Percentiles rank a stretch among this genome's conserved stretches.
phyloP scores from a whole-genome alignment of 92 coral and sea anemone species.

The Epizoanthus rinbou region DNA sequence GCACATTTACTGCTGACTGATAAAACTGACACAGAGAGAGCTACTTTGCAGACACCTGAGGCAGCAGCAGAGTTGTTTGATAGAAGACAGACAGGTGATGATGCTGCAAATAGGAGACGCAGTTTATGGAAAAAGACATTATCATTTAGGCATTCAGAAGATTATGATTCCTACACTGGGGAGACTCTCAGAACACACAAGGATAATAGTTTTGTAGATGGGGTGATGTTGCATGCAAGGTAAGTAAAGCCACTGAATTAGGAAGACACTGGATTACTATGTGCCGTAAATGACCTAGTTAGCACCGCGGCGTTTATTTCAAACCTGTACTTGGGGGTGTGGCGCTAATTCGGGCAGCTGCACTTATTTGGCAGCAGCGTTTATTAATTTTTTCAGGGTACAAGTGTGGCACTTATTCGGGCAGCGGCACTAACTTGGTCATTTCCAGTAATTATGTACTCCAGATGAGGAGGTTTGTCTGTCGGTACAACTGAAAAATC shows the following conservation, averaged over 20 bases:
- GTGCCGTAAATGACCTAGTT: too few species aligned
- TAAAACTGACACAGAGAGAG: neutral
- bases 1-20: neutral
- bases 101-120: slow-evolving; percentile 11
- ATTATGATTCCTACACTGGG: slow-evolving; percentile 35
- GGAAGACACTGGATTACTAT: too few species aligned
- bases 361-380: too few species aligned
- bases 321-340: too few species aligned
- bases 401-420: too few species aligned
- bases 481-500: too few species aligned
- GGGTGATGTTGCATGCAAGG: slow-evolving; percentile 88
- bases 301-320: too few species aligned
- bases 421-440: too few species aligned
- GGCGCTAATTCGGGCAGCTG: too few species aligned
- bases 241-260: slow-evolving; percentile 16
- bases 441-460: too few species aligned
- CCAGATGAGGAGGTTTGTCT: too few species aligned
- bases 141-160: slow-evolving; percentile 32
- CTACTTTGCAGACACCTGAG: neutral
- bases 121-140: slow-evolving; percentile 37
- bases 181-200: slow-evolving; percentile 44
- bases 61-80: slow-evolving; percentile 6
- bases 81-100: slow-evolving; percentile 1
- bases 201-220: slow-evolving; percentile 81
- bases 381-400: too few species aligned